phyloP scores from a whole-genome alignment of 2,888 invertebrate species.

The Deroplatys truncata region DNA sequence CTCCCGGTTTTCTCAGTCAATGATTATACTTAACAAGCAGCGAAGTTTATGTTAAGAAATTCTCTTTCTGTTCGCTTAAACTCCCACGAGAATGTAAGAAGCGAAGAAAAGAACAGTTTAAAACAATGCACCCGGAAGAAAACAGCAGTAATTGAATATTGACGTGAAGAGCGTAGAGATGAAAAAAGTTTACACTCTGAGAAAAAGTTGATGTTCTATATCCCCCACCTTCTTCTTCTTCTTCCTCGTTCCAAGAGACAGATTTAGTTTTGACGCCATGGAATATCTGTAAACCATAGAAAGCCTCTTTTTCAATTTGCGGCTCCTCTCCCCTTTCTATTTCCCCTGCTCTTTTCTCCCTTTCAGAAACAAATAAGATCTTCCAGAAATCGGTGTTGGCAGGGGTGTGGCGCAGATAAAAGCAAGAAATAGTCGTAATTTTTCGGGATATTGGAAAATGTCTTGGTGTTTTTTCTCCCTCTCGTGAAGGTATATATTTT shows the following conservation, averaged over 20 bases:
- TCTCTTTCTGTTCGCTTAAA: background rate
- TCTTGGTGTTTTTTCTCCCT: background rate
- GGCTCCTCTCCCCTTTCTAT: background rate
- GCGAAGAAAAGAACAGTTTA: background rate
- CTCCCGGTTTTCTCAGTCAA: background rate
- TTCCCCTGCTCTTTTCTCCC: constrained; percentile 18
- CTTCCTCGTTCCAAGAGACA: background rate
- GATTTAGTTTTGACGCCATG: background rate
- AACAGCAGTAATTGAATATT: constrained; percentile 3
- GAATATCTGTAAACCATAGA: constrained; percentile 13
- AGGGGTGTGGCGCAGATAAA: background rate
- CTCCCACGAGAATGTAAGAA: background rate
- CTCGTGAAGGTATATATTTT: background rate
- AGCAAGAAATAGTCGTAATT: constrained; percentile 8
- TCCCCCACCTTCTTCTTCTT: too few relatives aligned
- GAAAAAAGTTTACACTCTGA: background rate
- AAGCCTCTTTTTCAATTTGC: constrained; percentile 4
- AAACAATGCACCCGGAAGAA: background rate
- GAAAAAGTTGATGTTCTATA: background rate
- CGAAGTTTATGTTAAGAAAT: background rate
- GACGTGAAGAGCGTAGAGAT: background rate
- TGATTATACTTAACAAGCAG: background rate
- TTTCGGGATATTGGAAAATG: constrained; percentile 6
- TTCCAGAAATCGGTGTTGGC: background rate
- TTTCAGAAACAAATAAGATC: constrained; percentile 15